Evolutionary conservation across 2,797 vertebrate genomes (phyloP), one percentile per base, ranked within the genome.

Genomic region (Momotus momota): DNA sequence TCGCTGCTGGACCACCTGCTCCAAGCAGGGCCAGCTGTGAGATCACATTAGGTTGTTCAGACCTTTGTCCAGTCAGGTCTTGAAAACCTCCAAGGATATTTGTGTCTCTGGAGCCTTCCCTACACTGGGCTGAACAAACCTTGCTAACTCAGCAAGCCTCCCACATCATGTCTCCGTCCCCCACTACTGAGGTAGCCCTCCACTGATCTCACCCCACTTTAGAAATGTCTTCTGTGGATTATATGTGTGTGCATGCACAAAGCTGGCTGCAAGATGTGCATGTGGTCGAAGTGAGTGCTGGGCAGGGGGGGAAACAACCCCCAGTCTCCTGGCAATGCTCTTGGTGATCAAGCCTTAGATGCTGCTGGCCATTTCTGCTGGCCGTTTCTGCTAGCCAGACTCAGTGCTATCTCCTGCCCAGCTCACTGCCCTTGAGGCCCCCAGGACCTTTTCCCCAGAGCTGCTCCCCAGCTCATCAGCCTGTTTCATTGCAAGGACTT

Each of bases 151-250:
- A 38, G 6, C 33, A 65, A 48, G 31, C 43, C 48, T 57, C n/a
- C n/a, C 40, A 27, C 14, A 16, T 65, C 26, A 4, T 14, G 31
- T 48, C 51, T 85, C 6, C 51, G 65, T 15, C 41, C 60, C 21
- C 0, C 0, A 8, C 18, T 35, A 5, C 2, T 40, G n/a, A 33
- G 29, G 38, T 64, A 43, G 7, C 38, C 21, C 31, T 69, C 18
- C 60, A 10, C 22, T 52, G 43, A 46, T 72, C 38, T 72, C 48
- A 29, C 12, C 13, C 26, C 13, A 10, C 22, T 46, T 82, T 10
- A 46, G 49, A 48, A 51, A 11, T 19, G 8, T 86, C n/a, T 61
- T 71, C 31, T 60, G 20, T 43, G 33, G 54, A 17, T 29, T 26
- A 8, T 46, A 8, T 46, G 31, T 65, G 41, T 12, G 25, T 13